A percentile compares a stretch with the other conserved stretches of the same genome.
These are phyloP conservation scores for Thecophora atra DNA, from an alignment of 2,888 invertebrate genomes.

Conservation along the genomic window DNA sequence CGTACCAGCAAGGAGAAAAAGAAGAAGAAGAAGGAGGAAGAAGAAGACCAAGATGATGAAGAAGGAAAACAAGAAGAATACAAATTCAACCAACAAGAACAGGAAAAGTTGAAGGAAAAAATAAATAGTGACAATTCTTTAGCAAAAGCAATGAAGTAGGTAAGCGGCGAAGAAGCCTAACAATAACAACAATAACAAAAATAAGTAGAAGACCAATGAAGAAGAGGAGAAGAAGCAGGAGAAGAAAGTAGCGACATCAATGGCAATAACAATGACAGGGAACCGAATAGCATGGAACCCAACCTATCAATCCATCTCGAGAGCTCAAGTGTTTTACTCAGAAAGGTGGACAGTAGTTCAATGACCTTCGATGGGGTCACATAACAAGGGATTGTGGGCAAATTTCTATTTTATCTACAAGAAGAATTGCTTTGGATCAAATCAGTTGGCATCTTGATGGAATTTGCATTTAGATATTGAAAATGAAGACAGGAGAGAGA, in stretches of 20 bases:
- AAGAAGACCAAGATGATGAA: no score
- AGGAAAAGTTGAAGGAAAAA: background rate
- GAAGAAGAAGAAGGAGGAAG: background rate
- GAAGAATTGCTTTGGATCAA: no score
- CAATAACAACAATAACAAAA: background rate
- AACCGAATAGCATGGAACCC: background rate
- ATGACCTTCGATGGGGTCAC: conserved; percentile 29
- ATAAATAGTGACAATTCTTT: conserved; percentile 20
- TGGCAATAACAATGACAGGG: background rate
- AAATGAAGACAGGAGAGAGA: no score
- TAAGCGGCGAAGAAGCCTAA: background rate
- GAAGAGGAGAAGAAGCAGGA: background rate
- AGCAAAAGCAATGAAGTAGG: conserved; percentile 23
- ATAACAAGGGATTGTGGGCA: no score
- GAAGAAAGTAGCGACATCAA: no score
- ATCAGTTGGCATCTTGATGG: no score
- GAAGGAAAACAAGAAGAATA: no score
- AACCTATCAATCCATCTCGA: conserved; percentile 62
- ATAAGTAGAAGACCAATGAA: no score
- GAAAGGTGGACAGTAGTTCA: conserved; percentile 39
- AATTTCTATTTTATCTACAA: no score
- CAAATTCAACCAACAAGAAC: background rate
- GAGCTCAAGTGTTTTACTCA: conserved; percentile 61
- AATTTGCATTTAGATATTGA: no score
- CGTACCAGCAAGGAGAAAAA: conserved; percentile 5